These are phyloP conservation scores for Archaeoteleia sp. DNA, from an alignment of 2,888 invertebrate genomes.

Conservation along the genomic window DNA sequence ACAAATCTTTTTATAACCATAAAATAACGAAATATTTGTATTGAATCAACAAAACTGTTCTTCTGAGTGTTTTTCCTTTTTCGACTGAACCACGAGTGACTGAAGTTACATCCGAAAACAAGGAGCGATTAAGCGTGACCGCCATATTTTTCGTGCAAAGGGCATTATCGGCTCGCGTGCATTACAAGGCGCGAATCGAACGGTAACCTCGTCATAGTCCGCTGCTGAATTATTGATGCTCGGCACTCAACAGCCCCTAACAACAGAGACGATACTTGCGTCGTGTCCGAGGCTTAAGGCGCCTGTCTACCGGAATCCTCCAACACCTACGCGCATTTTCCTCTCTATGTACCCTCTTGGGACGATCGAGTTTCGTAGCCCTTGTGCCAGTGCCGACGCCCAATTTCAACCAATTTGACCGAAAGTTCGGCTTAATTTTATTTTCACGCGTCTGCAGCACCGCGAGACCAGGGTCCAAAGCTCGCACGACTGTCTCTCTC, in stretches of 20 bases:
- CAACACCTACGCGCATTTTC: constrained; percentile 48
- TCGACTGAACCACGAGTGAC: no score
- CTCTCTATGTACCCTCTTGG: constrained; percentile 55
- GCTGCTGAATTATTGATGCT: constrained; percentile 74
- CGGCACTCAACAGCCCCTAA: constrained; percentile 66
- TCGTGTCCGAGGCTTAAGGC: constrained; percentile 56
- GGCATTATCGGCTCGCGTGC: constrained; percentile 13
- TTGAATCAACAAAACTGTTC: no score
- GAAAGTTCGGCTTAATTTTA: constrained; percentile 78
- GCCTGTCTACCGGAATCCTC: constrained; percentile 31
- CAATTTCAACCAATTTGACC: constrained; percentile 80
- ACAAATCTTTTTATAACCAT: no score
- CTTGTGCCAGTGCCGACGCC: constrained; percentile 69
- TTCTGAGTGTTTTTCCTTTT: no score
- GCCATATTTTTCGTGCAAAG: constrained; percentile 20
- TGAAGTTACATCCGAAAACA: constrained; percentile 16
- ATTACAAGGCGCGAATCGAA: constrained; percentile 51
- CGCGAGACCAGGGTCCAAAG: constrained; percentile 48
- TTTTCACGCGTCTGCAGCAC: constrained; percentile 76
- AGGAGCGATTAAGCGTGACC: constrained; percentile 53
- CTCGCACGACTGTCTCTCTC: constrained; percentile 30
- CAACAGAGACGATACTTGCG: constrained; percentile 53
- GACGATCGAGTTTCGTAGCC: constrained; percentile 56
- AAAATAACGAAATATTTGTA: no score
- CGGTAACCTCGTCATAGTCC: constrained; percentile 72